Evolutionary conservation across 2,113 vertebrate species (phyloP).

Genomic region (Corydoras sp.): DNA sequence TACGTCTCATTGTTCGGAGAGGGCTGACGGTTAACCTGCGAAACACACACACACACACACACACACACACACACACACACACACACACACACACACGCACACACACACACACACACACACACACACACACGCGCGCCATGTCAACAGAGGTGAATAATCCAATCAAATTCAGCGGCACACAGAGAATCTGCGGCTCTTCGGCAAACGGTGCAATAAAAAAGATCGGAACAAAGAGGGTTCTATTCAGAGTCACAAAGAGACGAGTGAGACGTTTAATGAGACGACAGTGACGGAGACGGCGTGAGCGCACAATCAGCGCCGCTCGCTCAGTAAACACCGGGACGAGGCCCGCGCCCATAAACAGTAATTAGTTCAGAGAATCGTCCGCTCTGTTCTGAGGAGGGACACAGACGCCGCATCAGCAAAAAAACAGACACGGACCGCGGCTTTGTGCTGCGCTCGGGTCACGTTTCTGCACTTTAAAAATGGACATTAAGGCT

Average conservation of each 20-base stretch:
- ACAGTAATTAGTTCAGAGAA: too few relatives aligned
- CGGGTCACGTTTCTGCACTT: too few relatives aligned
- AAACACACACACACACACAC: slow-evolving; percentile 16
- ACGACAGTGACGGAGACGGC: too few relatives aligned
- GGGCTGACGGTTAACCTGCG: slow-evolving; percentile 69
- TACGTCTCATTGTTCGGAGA: slow-evolving; percentile 74
- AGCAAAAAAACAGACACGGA: too few relatives aligned
- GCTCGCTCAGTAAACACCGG: too few relatives aligned
- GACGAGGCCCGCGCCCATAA: too few relatives aligned
- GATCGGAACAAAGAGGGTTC: slow-evolving; percentile 1
- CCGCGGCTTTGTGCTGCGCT: too few relatives aligned
- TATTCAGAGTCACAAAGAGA: background rate
- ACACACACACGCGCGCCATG: slow-evolving; percentile 34
- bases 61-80: slow-evolving; percentile 38
- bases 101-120: slow-evolving; percentile 2
- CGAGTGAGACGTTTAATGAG: too few relatives aligned
- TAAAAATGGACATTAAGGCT: too few relatives aligned
- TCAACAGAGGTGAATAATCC: slow-evolving; percentile 7
- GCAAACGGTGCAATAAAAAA: slow-evolving; percentile 8
- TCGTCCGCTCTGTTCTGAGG: too few relatives aligned
- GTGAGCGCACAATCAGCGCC: too few relatives aligned
- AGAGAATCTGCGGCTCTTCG: background rate
- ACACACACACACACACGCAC: slow-evolving; percentile 44
- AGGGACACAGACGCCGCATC: too few relatives aligned
- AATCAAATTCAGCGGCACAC: slow-evolving; percentile 14